Conservation (phyloP, 2,888 invertebrate species). For the Molorchus minor region DNA sequence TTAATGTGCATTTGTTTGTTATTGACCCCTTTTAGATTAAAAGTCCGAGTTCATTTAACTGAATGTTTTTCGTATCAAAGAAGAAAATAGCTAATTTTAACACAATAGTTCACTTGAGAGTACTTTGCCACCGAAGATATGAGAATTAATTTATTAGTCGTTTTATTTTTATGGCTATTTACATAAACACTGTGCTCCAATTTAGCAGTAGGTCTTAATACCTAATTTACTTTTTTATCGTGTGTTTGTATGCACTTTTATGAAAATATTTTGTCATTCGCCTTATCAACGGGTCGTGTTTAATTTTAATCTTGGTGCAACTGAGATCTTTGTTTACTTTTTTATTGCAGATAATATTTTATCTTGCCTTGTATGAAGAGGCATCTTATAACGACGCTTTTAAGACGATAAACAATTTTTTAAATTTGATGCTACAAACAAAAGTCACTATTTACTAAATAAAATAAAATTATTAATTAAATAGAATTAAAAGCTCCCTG, state of each 20-base stretch:
- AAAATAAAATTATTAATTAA: too few species aligned
- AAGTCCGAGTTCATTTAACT: conserved; percentile 57
- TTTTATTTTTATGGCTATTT: conserved; percentile 45
- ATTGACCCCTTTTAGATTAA: conserved; percentile 60
- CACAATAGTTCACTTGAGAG: conserved; percentile 54
- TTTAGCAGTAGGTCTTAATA: conserved; percentile 19
- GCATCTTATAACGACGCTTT: too few species aligned
- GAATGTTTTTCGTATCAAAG: conserved; percentile 48
- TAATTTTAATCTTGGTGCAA: too few species aligned
- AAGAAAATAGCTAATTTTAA: conserved; percentile 56
- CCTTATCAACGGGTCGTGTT: conserved; percentile 17
- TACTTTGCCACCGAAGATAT: conserved; percentile 51
- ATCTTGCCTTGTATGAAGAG: too few species aligned
- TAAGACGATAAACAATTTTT: too few species aligned
- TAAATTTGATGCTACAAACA: too few species aligned
- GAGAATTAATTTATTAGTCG: conserved; percentile 45
- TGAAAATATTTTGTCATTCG: conserved; percentile 19
- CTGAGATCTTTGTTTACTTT: too few species aligned
- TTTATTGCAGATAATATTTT: too few species aligned
- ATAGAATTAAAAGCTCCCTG: too few species aligned
- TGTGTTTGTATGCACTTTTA: conserved; percentile 19
- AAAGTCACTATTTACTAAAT: too few species aligned
- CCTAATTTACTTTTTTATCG: conserved; percentile 22
- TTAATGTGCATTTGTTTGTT: conserved; percentile 51
- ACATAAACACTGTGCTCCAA: conserved; percentile 22